Evolutionary conservation across 2,888 invertebrate genomes (phyloP), one percentile per base, ranked within the genome.

Genomic region (Acrobasis repandana): DNA sequence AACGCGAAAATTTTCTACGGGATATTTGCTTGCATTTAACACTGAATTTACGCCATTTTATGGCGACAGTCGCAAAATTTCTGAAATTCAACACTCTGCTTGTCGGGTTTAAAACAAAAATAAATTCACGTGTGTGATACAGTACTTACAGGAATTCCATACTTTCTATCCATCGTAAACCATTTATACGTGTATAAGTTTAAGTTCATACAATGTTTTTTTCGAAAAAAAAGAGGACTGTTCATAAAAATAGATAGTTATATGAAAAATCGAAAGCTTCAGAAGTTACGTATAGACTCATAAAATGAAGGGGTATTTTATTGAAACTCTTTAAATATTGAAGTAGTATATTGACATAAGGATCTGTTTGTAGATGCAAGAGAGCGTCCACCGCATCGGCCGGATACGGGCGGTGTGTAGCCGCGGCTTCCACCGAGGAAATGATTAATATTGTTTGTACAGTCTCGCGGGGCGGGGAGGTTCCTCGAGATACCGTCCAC

Each of bases 361-460:
- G 61, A 61, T 67, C 67, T 63, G 63, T 65, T 62, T 62, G 65
- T 61, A 66, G 65, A 63, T 65, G 61, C 60, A 58, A 58, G 59
- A 62, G 61, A 59, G 59, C 58, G 56, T 59, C 63, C 58, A 63
- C 63, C 61, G 67, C 68, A 72, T 63, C 69, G 73, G 69, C 68
- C 71, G 74, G 69, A 69, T 69, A 70, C 70, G 75, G 77, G 71
- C 75, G 77, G 79, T 77, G 81, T 81, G 85, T 80, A 82, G 77
- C 76, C 85, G 81, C 83, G 78, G 82, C 81, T 75, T 79, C 76
- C 81, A 77, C 74, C 78, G 84, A 78, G 88, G 89, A 90, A 90
- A 91, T 91, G 90, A 90, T 91, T 90, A 89, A 90, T 90, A 89
- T 90, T 90, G 90, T 90, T 90, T 90, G 88, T 87, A 85, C 85